Evolutionary conservation across 2,888 invertebrate genomes (phyloP).

Genomic region (Coelinius sp.): DNA sequence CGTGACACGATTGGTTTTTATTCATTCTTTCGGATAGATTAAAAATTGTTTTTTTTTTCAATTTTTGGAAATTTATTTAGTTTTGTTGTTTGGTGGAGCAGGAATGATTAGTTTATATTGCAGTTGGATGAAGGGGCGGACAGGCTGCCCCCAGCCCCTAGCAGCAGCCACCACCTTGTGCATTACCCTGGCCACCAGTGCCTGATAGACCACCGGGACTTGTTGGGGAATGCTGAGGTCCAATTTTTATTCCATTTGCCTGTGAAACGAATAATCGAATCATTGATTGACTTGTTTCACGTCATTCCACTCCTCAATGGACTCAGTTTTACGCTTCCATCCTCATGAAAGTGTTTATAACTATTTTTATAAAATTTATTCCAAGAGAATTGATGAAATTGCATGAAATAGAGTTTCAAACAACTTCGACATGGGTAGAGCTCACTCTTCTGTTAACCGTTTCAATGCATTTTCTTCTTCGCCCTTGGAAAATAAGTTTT

Average conservation of each 20-base stretch:
- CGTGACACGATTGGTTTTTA: not conserved
- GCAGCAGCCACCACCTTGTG: constrained; percentile 93
- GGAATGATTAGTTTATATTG: constrained; percentile 63
- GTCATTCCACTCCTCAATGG: not conserved
- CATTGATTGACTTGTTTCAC: not conserved
- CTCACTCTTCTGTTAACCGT: constrained; percentile 7
- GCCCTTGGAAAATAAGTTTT: not conserved
- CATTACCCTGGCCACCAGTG: constrained; percentile 84
- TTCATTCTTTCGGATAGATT: not conserved
- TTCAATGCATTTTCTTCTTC: not conserved
- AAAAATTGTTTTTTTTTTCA: constrained; percentile 6
- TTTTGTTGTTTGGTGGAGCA: constrained; percentile 48
- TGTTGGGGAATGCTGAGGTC: constrained; percentile 97
- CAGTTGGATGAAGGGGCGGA: constrained; percentile 64
- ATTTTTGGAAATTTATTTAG: constrained; percentile 5
- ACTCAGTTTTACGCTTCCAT: not conserved
- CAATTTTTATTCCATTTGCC: constrained; percentile 99
- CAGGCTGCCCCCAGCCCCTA: constrained; percentile 73
- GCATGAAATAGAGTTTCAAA: not conserved
- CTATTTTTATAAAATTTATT: not conserved
- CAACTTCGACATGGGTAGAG: not conserved
- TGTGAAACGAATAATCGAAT: constrained; percentile 64
- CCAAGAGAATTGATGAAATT: constrained; percentile 25
- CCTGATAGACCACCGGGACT: constrained; percentile 82
- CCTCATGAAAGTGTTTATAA: not conserved